Percentiles rank a stretch among this genome's conserved stretches.
Evolutionary conservation across 2,888 invertebrate genomes (phyloP).

Genomic region (Hecatera dysodea): DNA sequence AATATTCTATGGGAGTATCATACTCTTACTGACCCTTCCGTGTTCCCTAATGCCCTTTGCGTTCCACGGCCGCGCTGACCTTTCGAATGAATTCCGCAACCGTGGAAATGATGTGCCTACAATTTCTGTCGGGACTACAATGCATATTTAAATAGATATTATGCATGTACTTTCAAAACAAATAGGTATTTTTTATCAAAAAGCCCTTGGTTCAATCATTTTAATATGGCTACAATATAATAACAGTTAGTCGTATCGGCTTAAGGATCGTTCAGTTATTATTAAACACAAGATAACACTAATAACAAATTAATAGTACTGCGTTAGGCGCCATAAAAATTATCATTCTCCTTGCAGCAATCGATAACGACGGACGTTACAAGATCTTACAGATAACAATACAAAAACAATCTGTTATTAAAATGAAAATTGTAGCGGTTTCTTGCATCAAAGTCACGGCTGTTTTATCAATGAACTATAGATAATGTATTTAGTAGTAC

Average conservation of each 20-base stretch:
- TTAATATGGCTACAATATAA: not conserved
- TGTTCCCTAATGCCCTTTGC: no score
- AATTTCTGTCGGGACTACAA: no score
- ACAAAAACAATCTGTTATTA: constrained; percentile 13
- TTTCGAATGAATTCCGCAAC: no score
- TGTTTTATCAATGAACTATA: constrained; percentile 62
- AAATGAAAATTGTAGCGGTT: constrained; percentile 8
- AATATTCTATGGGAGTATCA: no score
- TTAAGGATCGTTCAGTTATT: not conserved
- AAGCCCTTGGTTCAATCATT: not conserved
- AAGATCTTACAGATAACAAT: constrained; percentile 12
- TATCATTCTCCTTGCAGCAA: constrained; percentile 14
- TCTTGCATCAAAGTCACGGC: constrained; percentile 19
- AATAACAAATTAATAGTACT: constrained; percentile 23
- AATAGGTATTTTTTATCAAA: no score
- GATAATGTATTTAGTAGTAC: constrained; percentile 52
- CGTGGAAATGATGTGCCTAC: no score
- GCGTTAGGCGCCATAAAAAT: constrained; percentile 9
- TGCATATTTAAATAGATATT: no score
- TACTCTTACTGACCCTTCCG: no score
- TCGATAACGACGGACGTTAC: constrained; percentile 27
- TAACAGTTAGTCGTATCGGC: not conserved
- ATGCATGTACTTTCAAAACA: no score
- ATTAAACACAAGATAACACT: constrained; percentile 20
- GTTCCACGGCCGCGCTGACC: no score